Evolutionary conservation across 2,888 invertebrate species (phyloP).

Genomic region (Tipula helvola): DNA sequence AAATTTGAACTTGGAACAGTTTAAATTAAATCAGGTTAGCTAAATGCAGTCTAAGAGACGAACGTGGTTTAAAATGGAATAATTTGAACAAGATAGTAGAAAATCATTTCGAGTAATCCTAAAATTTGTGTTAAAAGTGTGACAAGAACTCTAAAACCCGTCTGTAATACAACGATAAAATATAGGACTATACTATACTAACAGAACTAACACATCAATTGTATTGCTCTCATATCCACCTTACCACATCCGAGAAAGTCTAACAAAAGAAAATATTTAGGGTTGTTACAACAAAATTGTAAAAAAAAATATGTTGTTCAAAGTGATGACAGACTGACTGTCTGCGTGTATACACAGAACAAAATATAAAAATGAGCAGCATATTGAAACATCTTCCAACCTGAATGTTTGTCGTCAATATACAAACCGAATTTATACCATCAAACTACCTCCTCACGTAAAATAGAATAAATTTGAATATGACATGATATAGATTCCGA

Average conservation of each 20-base stretch:
- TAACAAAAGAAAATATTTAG: background rate
- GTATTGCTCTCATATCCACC: background rate
- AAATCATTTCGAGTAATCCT: too few relatives aligned
- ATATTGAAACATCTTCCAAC: background rate
- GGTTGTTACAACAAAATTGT: background rate
- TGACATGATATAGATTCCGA: background rate
- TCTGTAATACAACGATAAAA: too few relatives aligned
- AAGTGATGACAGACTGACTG: conserved; percentile 4
- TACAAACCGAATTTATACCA: background rate
- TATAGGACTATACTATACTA: background rate
- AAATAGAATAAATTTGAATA: background rate
- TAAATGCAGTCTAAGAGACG: too few relatives aligned
- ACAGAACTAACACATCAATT: background rate
- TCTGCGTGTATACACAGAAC: background rate
- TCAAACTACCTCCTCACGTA: background rate
- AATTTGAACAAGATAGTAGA: too few relatives aligned
- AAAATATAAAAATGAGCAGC: background rate
- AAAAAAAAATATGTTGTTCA: background rate
- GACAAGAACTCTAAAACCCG: too few relatives aligned
- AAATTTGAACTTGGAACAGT: too few relatives aligned
- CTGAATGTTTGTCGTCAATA: background rate
- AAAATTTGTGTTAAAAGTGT: too few relatives aligned
- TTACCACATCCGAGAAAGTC: background rate
- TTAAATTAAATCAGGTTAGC: too few relatives aligned
- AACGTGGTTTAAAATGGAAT: too few relatives aligned